A percentile compares a stretch with the other conserved stretches of the same genome.
These are phyloP conservation scores for Drepana arcuata DNA, from an alignment of 1,140 invertebrate species.

Conservation along the genomic window DNA sequence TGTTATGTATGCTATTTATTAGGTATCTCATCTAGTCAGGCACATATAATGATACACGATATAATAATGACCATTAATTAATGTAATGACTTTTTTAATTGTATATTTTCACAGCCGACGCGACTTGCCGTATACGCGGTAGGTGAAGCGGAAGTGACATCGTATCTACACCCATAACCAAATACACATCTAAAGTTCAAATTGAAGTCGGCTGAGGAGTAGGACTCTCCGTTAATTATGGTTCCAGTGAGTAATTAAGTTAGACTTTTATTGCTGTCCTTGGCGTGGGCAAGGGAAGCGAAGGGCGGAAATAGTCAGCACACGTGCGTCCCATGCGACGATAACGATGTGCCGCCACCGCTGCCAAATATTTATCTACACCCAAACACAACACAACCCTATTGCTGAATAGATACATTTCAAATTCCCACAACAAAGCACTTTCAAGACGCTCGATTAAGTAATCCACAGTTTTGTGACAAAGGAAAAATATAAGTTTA, in stretches of 20 bases:
- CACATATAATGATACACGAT: no score
- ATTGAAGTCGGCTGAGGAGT: conserved; percentile 10
- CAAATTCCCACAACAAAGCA: background rate
- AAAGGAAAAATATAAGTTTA: conserved; percentile 33
- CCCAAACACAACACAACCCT: background rate
- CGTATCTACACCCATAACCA: no score
- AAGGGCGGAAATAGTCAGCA: conserved; percentile 49
- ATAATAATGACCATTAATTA: no score
- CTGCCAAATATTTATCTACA: conserved; percentile 10
- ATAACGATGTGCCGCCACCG: conserved; percentile 27
- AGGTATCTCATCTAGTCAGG: no score
- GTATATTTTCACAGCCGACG: no score
- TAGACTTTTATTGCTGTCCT: conserved; percentile 50
- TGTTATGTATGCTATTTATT: no score
- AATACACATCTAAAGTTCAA: conserved; percentile 13
- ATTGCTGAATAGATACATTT: conserved; percentile 1
- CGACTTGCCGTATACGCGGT: no score
- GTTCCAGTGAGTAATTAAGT: conserved; percentile 42
- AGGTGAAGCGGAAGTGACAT: no score
- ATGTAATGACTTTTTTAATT: no score
- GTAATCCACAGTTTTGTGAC: conserved; percentile 23
- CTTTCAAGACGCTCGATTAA: conserved; percentile 8
- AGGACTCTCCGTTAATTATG: conserved; percentile 34
- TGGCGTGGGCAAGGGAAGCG: conserved; percentile 38
- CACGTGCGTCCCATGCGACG: conserved; percentile 49